A percentile compares a stretch with the other conserved stretches of the same genome.
Conservation (phyloP, 1,140 invertebrate species). For the Bombus waltoni region DNA sequence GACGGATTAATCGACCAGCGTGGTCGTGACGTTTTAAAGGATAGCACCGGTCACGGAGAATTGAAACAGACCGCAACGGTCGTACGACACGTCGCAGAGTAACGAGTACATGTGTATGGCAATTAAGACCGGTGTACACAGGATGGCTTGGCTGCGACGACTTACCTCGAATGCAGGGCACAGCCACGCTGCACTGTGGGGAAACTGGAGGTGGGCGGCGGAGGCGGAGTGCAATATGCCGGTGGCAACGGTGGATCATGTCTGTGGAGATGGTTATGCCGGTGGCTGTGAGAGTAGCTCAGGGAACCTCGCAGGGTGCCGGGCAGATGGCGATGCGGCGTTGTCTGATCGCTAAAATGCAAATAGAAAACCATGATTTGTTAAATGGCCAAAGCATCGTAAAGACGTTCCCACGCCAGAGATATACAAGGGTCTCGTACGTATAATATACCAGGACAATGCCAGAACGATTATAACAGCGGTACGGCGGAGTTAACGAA, state of each 20-base stretch:
- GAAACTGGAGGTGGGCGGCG: constrained; percentile 68
- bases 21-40: not conserved
- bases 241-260: constrained; percentile 58
- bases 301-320: constrained; percentile 68
- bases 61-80: not conserved
- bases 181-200: constrained; percentile 69
- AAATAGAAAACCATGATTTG: not conserved
- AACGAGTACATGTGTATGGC: constrained; percentile 1
- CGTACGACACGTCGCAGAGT: not conserved
- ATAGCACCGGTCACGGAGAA: not conserved
- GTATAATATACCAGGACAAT: fast-evolving
- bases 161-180: constrained; percentile 75
- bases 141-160: constrained; percentile 13
- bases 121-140: not conserved
- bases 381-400: no score
- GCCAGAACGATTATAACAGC: no score
- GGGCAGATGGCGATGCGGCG: constrained; percentile 72
- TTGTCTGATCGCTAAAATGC: constrained; percentile 72
- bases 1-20: not conserved
- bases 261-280: constrained; percentile 61
- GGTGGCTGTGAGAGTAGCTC: constrained; percentile 64
- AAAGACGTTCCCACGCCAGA: no score
- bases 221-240: constrained; percentile 55
- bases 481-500: no score
- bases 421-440: no score